Base-by-base conservation (phyloP, 2,888 invertebrate genomes). In the Eristalis tenax region DNA sequence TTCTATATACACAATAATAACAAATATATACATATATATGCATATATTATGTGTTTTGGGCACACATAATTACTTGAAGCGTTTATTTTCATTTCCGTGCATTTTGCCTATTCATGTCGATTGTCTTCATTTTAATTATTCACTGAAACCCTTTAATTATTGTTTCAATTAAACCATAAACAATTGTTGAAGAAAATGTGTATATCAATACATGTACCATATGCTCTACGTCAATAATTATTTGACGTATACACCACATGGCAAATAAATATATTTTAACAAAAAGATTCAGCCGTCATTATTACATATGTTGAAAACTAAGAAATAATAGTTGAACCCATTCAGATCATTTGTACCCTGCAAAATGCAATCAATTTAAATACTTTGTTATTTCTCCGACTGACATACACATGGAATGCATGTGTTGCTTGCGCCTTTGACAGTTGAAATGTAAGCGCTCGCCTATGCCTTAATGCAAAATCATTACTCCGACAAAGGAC, bases 61-160 rank as follows among this genome's bases (percentile, higher is more conserved):
- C 63, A 43, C 1, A 22, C 56, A 23, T 71, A 80, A 84, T 71
- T 85, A 81, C 63, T 32, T 75, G 38, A 32, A 6, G 38, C 28
- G 22, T 43, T 13, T 15, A 56, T 23, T 70, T 13, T 43, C 56
- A 68, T 15, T 28, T 86, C 78, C 82, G 75, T 86, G 86, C 65
- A 65, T 56, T 15, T 56, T 65, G 66, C 38, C 61, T 70, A 22
- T 61, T 68, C 61, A 68, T 71, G 65, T 75, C 38, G 61, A 76
- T 76, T 71, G 68, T 64, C 70, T 71, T 68, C 23, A 69, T 50
- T 59, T 11, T 76, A 76, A 76, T 76, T 87, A 76, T 35, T 35
- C 78, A 78, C 63, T 82, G 83, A 83, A 80, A 73, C 76, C 76
- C 79, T 87, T 83, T 80, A 87, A 87, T 87, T 87, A 87, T 76